Conservation (phyloP, 1,140 invertebrate species). For the Dendroctonus valens region DNA sequence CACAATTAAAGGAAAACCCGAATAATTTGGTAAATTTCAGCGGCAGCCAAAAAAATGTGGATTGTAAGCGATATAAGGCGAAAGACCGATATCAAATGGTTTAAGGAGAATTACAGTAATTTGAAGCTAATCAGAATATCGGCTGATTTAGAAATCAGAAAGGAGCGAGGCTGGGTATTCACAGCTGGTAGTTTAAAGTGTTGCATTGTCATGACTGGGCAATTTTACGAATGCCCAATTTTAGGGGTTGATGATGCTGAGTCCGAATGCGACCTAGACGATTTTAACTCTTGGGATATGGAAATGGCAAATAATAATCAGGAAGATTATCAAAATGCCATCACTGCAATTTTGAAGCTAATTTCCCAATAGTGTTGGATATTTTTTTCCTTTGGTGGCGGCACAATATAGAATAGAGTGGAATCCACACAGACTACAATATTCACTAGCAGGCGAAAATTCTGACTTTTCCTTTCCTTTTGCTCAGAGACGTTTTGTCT, state of each 20-base stretch:
- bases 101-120: conserved; percentile 65
- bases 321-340: conserved; percentile 20
- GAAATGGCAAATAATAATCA: conserved; percentile 39
- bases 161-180: conserved; percentile 75
- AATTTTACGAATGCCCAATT: conserved; percentile 21
- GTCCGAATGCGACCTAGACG: conserved; percentile 75
- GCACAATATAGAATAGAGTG: too few relatives aligned
- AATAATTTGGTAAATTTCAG: conserved; percentile 20
- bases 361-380: too few relatives aligned
- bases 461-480: too few relatives aligned
- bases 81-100: conserved; percentile 83
- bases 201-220: conserved; percentile 2
- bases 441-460: too few relatives aligned
- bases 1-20: too few relatives aligned
- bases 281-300: conserved; percentile 62
- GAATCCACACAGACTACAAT: too few relatives aligned
- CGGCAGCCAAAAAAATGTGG: conserved; percentile 57
- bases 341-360: too few relatives aligned
- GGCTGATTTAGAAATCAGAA: conserved; percentile 65
- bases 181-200: conserved; percentile 52
- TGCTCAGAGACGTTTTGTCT: too few relatives aligned
- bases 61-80: conserved; percentile 90
- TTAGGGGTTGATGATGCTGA: conserved; percentile 69
- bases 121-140: conserved; percentile 68
- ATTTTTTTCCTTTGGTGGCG: too few relatives aligned